Evolutionary conservation across 1,140 invertebrate genomes (phyloP), one percentile per base, ranked within the genome.

Genomic region (Rhagoletis pomonella): DNA sequence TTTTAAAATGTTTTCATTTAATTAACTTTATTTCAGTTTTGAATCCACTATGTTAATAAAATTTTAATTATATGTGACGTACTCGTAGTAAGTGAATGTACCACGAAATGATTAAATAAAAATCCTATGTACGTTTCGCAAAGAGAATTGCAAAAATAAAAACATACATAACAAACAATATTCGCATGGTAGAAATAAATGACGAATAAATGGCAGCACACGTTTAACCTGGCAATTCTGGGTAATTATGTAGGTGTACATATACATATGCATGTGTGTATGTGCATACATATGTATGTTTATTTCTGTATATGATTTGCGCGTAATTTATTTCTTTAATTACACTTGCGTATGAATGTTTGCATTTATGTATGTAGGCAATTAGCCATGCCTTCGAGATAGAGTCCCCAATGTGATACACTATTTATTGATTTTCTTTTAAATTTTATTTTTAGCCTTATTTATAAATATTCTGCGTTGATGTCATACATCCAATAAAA

Each of bases 391-490:
- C 73, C 17, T 81, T 14, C 19, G 73, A 6, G 50, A 42, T 73
- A 47, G 69, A 47, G 44, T 47, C 69, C 42, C 29, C 69, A 44
- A 73, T 73, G 44, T 73, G 73, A 1, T 81, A 81, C 73, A 81
- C 47, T 81, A 55, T 81, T 55, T 81, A 19, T 81, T 81, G 47
- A 81, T 12, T 42, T 67, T 29, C 39, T 14, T 73, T 73, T 47
- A 5, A 44, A 7, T 55, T 55, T 7, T 55, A 55, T 55, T 55
- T 67, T 67, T 29, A 29, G n/a, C 29, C 3, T 67, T 64, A 64
- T 64, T 64, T 19, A 64, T 64, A 64, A 64, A 67, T 67, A 73
- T 73, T 73, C 42, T 47, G 39, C 12, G 67, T 73, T 73, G 67
- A 73, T 47, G 42, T 73, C 67, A 73, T 73, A 5, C 39, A 42